Evolutionary conservation across 2,113 vertebrate genomes (phyloP), one percentile per base, ranked within the genome.

Genomic region (Urocitellus parryii): DNA sequence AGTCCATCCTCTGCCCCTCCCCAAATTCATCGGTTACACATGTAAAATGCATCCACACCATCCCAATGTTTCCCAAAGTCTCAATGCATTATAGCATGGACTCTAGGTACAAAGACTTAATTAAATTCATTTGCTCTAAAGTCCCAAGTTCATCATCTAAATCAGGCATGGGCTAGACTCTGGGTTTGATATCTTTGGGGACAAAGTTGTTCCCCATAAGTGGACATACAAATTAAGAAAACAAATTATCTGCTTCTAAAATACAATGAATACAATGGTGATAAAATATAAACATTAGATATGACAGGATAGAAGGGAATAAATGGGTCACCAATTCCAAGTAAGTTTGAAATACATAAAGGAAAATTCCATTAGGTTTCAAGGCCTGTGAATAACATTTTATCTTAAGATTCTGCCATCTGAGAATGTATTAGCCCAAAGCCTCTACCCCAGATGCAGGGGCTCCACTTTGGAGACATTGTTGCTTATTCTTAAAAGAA

Each of bases 211-310:
- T 67, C 32, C 45, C 39, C 70, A 42, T 78, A 16, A n/a, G 20
- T 70, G 39, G 48, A 92, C 18, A 70, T 5, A 4, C 74, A 83
- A 73, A 83, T 73, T 39, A 74, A 94, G n/a, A 67, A 84, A 89
- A 87, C 29, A 76, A 74, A 12, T 87, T 53, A 29, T 34, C 76
- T 93, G 74, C 18, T 86, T 93, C 37, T 42, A 87, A 86, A 93
- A 72, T 17, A 77, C 22, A 88, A 34, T 79, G 81, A 93, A 72
- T 17, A 77, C 22, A 91, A 29, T 74, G 53, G 39, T 58, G 70
- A 53, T 34, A 67, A 68, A 89, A 29, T 3, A 45, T 2, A 80
- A 63, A 53, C 12, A 34, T 78, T 91, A 74, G 42, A 67, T 25
- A 48, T 37, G 34, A 79, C 34, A 74, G 37, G 10, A 63, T 13